Base-by-base conservation (phyloP, 2,113 vertebrate species). In the Chitala chitala region DNA sequence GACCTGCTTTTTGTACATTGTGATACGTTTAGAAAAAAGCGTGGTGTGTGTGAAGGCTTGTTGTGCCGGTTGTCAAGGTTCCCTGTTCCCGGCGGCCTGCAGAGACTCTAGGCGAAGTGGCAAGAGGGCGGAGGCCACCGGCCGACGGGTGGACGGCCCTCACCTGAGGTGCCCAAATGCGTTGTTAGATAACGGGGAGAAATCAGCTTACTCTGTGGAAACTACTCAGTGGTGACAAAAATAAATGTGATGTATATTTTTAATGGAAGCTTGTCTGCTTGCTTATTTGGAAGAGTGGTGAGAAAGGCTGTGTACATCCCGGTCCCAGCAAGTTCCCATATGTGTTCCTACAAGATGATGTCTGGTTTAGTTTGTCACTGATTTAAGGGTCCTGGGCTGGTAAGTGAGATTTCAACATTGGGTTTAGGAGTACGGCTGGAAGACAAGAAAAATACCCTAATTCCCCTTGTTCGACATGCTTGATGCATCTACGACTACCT, bases 241-340 rank as follows among this genome's bases (percentile, higher is more conserved):
- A 92, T 92, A 92, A 91, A 92, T 88, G 90, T 91, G 86, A 88
- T 87, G 89, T 92, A 87, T 92, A 89, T 92, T 92, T 91, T 91
- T 89, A 76, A 82, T 75, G 17, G 5, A 29, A 71, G 80, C 48
- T 72, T 55, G 44, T 81, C 78, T 85, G 78, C 81, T 72, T 77
- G 83, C 85, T 83, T 7, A 54, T 72, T 71, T 88, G 87, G 86
- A 85, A 12, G 1, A 6, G 0, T 20, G 20, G 15, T 6, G 10
- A 5, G 6, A 17, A 20, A 20, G 31, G 13, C 59, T 63, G 15
- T 1, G 5, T 20, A 20, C 29, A 20, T 20, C 1, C 38, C 17
- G 4, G 2, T 36, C 58, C 20, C 8, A 26, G 26, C n/a, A n/a
- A n/a, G n/a, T n/a, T n/a, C n/a, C n/a, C n/a, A n/a, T n/a, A n/a